Evolutionary conservation across 2,797 vertebrate species (phyloP), one percentile per base, ranked within the genome.

Genomic region (Hyperoplus immaculatus): DNA sequence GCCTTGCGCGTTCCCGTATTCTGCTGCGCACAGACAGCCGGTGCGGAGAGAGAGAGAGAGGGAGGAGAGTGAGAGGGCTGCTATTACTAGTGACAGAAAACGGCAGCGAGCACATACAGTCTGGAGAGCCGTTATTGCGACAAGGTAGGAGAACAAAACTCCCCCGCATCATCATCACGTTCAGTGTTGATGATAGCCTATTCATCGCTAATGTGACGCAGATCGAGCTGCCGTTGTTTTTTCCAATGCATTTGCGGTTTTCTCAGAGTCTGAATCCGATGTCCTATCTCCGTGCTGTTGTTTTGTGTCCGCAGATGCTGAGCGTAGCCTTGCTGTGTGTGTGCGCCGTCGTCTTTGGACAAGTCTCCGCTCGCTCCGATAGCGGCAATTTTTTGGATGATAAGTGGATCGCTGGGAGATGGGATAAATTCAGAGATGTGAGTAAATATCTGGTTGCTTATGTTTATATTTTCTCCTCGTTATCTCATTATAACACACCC

Each of bases 371-470:
- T 89, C 96, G 96, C 88, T 93, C 96, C 75, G 96, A 97, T 94
- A 95, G 94, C 95, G 96, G 97, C 67, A 98, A 98, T 98, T 97
- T 98, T 91, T 94, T 98, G 95, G 97, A 98, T 87, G 97, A 98
- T 93, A 96, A 98, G 95, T 98, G 97, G 97, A 96, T 97, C 78
- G 94, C 95, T 21, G 97, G 96, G 36, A 96, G 97, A 92, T 99
- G 97, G 97, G 98, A 99, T 91, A 96, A 96, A 97, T 99, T 99
- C 92, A 95, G 97, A 95, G 97, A 98, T 92, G 97, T 99, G 94
- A 97, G 97, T 98, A 14, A 29, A 65, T 36, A 14, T 78, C 29
- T 42, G 55, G n/a, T 51, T 43, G 29, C 11, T 53, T 50, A 3
- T 49, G 3, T 74, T 69, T 47, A 69, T 14, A 2, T n/a, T 10